Evolutionary conservation across 2,888 invertebrate species (phyloP).

Genomic region (Cheilosia grossa): DNA sequence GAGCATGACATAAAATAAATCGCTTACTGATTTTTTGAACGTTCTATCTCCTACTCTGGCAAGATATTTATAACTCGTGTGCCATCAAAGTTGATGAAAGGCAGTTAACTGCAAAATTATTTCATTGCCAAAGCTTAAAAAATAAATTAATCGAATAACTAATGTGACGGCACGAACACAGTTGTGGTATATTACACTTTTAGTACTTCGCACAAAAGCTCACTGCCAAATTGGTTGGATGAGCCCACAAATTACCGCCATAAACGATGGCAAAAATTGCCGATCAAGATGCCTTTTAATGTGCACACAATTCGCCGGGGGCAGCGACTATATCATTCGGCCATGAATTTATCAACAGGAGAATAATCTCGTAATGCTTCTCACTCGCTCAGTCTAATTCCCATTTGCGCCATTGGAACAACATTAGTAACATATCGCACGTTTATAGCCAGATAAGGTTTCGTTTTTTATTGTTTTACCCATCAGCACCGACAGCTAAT

Average conservation of each 20-base stretch:
- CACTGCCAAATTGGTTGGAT: conserved; percentile 22
- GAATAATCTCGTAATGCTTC: conserved; percentile 15
- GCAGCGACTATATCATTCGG: background rate
- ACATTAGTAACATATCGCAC: conserved; percentile 24
- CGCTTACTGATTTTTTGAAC: too few relatives aligned
- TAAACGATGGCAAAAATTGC: conserved; percentile 18
- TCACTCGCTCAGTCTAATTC: background rate
- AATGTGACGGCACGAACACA: too few relatives aligned
- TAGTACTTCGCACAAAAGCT: background rate
- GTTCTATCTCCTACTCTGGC: too few relatives aligned
- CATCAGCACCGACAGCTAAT: background rate
- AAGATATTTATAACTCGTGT: too few relatives aligned
- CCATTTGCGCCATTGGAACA: background rate
- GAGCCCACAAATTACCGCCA: conserved; percentile 3
- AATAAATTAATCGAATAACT: too few relatives aligned
- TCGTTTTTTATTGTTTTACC: conserved; percentile 29
- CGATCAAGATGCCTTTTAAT: conserved; percentile 15
- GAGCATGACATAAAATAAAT: too few relatives aligned
- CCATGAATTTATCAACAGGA: conserved; percentile 27
- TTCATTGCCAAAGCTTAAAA: too few relatives aligned
- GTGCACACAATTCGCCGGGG: background rate
- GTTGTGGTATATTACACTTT: too few relatives aligned
- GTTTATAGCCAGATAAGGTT: conserved; percentile 32
- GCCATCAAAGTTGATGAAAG: too few relatives aligned
- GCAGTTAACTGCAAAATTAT: too few relatives aligned